These are phyloP conservation scores for Zapornia atra DNA, from an alignment of 2,113 vertebrate species.

Conservation along the genomic window DNA sequence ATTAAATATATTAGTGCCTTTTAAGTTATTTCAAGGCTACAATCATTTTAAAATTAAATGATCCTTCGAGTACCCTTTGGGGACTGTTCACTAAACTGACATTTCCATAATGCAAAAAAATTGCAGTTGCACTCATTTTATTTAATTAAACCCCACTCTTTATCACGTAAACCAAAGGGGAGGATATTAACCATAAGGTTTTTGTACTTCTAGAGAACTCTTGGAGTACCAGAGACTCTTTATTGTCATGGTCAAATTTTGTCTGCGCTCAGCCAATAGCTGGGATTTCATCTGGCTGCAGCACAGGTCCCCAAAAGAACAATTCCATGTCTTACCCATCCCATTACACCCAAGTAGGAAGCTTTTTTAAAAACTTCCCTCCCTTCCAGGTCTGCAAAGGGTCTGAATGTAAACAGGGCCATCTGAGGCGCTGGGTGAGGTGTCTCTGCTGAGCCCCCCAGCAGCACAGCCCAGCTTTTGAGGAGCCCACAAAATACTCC, in stretches of 20 bases:
- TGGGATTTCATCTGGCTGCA: background rate
- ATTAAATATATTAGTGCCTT: constrained; percentile 48
- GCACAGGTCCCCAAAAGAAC: background rate
- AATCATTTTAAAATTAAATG: constrained; percentile 53
- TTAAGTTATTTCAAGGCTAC: constrained; percentile 44
- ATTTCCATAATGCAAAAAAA: constrained; percentile 16
- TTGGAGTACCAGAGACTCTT: background rate
- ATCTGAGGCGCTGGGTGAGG: background rate
- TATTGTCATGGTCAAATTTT: background rate
- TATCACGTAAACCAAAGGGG: background rate
- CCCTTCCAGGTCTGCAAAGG: background rate
- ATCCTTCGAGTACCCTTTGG: constrained; percentile 22
- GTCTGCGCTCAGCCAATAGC: background rate
- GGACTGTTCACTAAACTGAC: constrained; percentile 1
- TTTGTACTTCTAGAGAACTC: background rate
- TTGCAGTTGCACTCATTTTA: background rate
- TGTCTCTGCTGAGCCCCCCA: background rate
- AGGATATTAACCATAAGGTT: background rate
- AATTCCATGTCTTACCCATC: background rate
- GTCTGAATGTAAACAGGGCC: constrained; percentile 19
- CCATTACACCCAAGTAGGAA: background rate
- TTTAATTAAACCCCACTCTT: constrained; percentile 41
- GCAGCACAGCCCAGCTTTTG: background rate
- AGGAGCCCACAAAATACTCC: constrained; percentile 18
- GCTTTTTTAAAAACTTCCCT: background rate